These are phyloP conservation scores for Cephalopterus ornatus DNA, from an alignment of 2,113 vertebrate species.

Conservation along the genomic window DNA sequence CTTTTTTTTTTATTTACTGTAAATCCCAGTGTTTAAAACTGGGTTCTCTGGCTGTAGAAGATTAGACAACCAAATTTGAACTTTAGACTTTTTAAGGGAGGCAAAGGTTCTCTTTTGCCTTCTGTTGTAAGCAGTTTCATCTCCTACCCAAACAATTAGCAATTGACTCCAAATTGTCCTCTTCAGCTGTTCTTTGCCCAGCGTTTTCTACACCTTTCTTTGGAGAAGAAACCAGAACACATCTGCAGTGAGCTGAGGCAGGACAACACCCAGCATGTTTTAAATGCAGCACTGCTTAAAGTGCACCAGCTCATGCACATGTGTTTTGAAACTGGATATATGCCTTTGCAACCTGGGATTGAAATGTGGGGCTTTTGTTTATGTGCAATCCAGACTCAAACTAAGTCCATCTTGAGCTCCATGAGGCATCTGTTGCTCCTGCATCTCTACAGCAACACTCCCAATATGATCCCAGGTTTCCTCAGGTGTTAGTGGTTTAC, in stretches of 20 bases:
- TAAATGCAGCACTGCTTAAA: neutral
- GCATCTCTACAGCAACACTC: neutral
- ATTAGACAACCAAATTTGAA: neutral
- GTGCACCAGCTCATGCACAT: neutral
- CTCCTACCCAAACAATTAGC: neutral
- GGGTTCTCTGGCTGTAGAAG: neutral
- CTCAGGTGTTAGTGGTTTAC: neutral
- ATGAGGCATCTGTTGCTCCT: neutral
- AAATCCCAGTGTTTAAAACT: constrained; percentile 16
- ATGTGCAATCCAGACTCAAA: neutral
- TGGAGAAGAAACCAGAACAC: neutral
- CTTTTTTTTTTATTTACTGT: constrained; percentile 60
- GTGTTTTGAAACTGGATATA: neutral
- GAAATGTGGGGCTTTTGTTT: neutral
- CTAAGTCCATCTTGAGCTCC: neutral
- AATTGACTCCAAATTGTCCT: neutral
- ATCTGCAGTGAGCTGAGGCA: neutral
- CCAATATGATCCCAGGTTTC: neutral
- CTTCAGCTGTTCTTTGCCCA: neutral
- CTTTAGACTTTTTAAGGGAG: constrained; percentile 13
- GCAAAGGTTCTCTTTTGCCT: neutral
- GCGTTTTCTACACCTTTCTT: neutral
- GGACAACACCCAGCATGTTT: neutral
- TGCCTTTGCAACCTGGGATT: neutral
- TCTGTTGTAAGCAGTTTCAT: neutral